Conservation (phyloP, 2,113 vertebrate genomes). For the Colossoma macropomum region DNA sequence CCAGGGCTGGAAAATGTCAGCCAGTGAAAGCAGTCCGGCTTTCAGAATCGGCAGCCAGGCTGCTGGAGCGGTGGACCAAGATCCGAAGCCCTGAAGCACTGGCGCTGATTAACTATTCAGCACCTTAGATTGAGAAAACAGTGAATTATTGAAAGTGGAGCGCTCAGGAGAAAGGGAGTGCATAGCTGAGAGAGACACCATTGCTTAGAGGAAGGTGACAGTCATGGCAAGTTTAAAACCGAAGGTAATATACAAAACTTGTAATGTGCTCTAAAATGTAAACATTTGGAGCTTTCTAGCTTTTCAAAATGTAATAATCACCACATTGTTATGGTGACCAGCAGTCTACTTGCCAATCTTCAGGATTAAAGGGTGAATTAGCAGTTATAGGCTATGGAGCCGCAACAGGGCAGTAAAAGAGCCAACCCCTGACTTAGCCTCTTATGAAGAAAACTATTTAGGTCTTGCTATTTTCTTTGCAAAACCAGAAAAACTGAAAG, state of each 20-base stretch:
- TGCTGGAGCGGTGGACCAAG: constrained; percentile 23
- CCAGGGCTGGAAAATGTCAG: constrained; percentile 44
- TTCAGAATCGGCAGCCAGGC: constrained; percentile 31
- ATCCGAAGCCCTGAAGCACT: constrained; percentile 25
- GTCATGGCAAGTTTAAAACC: background rate
- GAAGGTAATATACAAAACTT: background rate
- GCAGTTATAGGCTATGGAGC: no score
- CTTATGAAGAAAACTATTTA: no score
- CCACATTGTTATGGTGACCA: no score
- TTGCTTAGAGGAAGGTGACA: constrained; percentile 8
- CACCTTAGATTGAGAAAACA: constrained; percentile 50
- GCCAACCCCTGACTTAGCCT: no score
- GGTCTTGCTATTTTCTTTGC: no score
- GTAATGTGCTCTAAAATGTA: no score
- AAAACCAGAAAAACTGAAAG: no score
- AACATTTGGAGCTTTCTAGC: no score
- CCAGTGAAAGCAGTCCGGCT: background rate
- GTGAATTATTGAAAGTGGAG: constrained; percentile 52
- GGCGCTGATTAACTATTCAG: constrained; percentile 51
- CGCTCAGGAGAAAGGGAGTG: background rate
- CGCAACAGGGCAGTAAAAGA: no score
- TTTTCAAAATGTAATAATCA: no score
- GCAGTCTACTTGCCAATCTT: no score
- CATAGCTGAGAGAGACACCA: background rate
- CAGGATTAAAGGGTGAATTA: no score